Conservation (phyloP, 2,113 vertebrate species). For the Mobula hypostoma region DNA sequence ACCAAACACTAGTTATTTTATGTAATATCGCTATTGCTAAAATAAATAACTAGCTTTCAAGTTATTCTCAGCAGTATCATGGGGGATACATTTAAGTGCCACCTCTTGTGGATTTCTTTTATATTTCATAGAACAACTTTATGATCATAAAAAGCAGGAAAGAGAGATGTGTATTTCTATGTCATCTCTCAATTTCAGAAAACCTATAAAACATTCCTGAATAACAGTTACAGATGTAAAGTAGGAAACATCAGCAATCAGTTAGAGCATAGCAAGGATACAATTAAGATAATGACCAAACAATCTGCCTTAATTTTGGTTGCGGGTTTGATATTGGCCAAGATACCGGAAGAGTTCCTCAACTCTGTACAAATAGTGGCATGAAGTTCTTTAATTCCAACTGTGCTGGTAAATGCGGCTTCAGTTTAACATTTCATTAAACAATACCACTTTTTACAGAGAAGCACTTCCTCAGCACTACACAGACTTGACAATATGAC, state of each 20-base stretch:
- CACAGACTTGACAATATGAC: background rate
- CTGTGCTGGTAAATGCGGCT: background rate
- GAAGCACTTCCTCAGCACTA: background rate
- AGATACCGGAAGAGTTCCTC: background rate
- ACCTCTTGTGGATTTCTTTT: too few species aligned
- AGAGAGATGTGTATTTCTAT: background rate
- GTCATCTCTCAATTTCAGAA: background rate
- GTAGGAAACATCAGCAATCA: background rate
- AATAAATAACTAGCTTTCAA: too few species aligned
- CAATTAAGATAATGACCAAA: background rate
- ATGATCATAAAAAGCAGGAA: background rate
- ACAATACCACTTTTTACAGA: background rate
- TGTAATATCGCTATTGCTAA: background rate
- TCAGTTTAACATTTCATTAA: background rate
- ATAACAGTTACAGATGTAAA: background rate
- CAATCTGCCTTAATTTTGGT: background rate
- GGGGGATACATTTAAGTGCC: too few species aligned
- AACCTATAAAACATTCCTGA: background rate
- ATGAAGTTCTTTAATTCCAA: background rate
- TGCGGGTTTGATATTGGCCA: background rate
- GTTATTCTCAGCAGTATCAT: too few species aligned
- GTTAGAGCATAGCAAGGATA: background rate
- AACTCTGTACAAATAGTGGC: background rate
- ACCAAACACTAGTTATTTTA: background rate
- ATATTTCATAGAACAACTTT: background rate